Base-by-base conservation (phyloP, 1,140 invertebrate species). In the Rhyacophila brunnea region DNA sequence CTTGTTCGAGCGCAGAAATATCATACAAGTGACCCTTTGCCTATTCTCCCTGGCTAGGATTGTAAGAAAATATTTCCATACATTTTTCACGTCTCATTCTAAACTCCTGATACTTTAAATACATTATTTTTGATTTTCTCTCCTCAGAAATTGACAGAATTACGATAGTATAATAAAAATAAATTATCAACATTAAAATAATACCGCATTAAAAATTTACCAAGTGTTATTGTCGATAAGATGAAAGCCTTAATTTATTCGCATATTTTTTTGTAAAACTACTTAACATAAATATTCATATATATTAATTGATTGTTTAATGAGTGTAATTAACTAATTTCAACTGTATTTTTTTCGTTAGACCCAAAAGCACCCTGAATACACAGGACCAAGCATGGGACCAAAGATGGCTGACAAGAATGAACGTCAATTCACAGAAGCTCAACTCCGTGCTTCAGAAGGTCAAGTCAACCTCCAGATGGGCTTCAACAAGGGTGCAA, bases 391-490 rank as follows among this genome's bases (percentile, higher is more conserved):
- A 5, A 77, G 84, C 47, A 75, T 97, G 53, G 95, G 95, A 34
- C 94, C 95, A 6, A 96, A 97, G 74, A 96, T 97, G 90, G 82
- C 94, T 1, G 94, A 98, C 0, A 93, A 95, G 74, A 92, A 96
- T 68, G 90, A 96, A 70, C 84, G 95, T 60, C 84, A 87, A 28
- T 99, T 98, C 78, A 92, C 92, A 0, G 94, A 98, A 61, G 96
- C 96, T 54, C 96, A 99, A 73, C 80, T 99, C 14, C 84, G 92
- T 40, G 91, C 93, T 1, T 88, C 91, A 58, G 92, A 98, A 71
- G 89, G 88, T 18, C 86, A 97, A 52, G 83, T 99, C 13, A 93
- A 92, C 69, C 83, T 99, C 9, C 96, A 99, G 78, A 96, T 96
- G 88, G 96, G 97, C 17, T 95, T 83, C 80, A 99, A 98, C 79